phyloP scores from a whole-genome alignment of 2,797 vertebrate genomes.

The Sardinella longiceps region DNA sequence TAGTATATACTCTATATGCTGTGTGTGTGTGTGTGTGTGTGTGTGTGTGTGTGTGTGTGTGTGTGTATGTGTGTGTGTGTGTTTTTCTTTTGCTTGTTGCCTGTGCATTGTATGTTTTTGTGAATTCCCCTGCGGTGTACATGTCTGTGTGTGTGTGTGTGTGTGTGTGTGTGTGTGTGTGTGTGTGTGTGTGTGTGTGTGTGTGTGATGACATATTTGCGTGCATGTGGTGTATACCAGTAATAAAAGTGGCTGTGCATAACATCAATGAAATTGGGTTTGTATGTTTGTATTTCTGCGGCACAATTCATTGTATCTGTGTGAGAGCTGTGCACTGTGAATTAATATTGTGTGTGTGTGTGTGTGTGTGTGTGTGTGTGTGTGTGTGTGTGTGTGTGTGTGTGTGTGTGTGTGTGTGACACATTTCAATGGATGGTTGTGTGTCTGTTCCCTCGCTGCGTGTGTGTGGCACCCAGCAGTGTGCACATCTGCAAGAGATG shows the following conservation, averaged over 20 bases:
- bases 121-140: not conserved
- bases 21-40: not conserved
- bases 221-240: not conserved
- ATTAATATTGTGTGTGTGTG: not conserved
- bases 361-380: not conserved
- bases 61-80: not conserved
- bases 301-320: not conserved
- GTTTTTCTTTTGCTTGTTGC: not conserved
- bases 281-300: not conserved
- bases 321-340: not conserved
- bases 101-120: too few relatives aligned
- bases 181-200: too few relatives aligned
- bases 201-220: not conserved
- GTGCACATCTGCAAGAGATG: not conserved
- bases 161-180: not conserved
- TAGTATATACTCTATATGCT: not conserved
- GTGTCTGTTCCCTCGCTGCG: not conserved
- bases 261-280: not conserved
- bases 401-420: not conserved
- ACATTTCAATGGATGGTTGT: not conserved
- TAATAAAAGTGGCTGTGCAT: not conserved
- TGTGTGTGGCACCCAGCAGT: not conserved
- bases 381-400: not conserved
- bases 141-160: not conserved
- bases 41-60: not conserved